phyloP scores from a whole-genome alignment of 2,113 vertebrate genomes.

The Cavia aperea region DNA sequence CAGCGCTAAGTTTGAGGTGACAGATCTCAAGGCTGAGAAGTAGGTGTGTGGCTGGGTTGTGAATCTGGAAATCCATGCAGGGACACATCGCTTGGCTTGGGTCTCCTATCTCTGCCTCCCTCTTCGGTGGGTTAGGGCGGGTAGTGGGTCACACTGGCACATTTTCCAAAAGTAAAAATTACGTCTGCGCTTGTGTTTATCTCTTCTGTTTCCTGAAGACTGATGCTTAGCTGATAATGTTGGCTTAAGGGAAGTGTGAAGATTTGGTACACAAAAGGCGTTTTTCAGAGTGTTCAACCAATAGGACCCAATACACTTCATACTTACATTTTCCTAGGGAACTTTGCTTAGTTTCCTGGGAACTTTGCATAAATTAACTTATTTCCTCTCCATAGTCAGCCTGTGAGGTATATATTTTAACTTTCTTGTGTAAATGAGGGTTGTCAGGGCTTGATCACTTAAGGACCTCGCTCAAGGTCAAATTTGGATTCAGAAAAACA shows the following conservation, averaged over 20 bases:
- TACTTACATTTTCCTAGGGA: neutral
- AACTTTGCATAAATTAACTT: neutral
- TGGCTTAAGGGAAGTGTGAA: neutral
- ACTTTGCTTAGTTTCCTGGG: neutral
- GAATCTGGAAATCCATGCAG: neutral
- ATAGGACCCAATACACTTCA: neutral
- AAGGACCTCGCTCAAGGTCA: neutral
- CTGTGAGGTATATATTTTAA: neutral
- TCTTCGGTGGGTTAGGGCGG: neutral
- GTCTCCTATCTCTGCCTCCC: neutral
- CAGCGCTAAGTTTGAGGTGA: neutral
- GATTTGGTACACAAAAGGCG: neutral
- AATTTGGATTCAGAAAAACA: neutral
- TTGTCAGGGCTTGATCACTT: neutral
- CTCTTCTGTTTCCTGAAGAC: neutral
- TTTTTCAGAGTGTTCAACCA: neutral
- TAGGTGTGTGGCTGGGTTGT: neutral
- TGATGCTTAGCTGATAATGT: neutral
- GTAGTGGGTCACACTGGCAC: neutral
- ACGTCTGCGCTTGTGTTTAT: neutral
- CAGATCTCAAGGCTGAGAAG: neutral
- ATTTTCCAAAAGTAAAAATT: neutral
- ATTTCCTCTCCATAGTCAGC: neutral
- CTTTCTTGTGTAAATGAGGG: neutral
- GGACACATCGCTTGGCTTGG: neutral